Evolutionary conservation across 2,113 vertebrate species (phyloP).

Genomic region (Suncus etruscus): DNA sequence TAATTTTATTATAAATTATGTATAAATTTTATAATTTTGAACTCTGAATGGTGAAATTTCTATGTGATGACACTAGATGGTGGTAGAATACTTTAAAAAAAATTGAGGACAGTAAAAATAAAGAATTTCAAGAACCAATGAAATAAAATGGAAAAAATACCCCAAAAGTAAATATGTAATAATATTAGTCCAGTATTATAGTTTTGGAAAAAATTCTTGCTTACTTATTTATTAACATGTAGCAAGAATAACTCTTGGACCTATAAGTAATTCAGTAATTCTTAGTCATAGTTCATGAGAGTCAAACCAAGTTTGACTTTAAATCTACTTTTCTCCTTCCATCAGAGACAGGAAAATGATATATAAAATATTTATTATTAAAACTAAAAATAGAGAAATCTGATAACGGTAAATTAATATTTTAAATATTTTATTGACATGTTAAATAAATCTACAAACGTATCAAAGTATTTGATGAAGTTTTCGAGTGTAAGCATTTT

Average conservation of each 20-base stretch:
- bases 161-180: background rate
- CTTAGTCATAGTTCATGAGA: background rate
- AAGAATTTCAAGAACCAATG: background rate
- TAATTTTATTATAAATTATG: background rate
- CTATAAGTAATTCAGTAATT: background rate
- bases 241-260: background rate
- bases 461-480: background rate
- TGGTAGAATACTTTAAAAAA: constrained; percentile 54
- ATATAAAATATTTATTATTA: background rate
- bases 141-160: background rate
- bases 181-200: background rate
- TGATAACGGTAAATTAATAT: background rate
- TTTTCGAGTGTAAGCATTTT: background rate
- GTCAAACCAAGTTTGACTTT: background rate
- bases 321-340: background rate
- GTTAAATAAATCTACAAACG: too few species aligned
- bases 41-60: background rate
- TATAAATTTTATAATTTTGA: background rate
- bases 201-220: background rate
- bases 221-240: background rate
- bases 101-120: rapidly evolving
- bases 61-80: constrained; percentile 83
- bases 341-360: background rate
- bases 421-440: background rate
- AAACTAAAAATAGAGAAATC: background rate